Evolutionary conservation across 2,888 invertebrate genomes (phyloP).

Genomic region (Hydriomena furcata): DNA sequence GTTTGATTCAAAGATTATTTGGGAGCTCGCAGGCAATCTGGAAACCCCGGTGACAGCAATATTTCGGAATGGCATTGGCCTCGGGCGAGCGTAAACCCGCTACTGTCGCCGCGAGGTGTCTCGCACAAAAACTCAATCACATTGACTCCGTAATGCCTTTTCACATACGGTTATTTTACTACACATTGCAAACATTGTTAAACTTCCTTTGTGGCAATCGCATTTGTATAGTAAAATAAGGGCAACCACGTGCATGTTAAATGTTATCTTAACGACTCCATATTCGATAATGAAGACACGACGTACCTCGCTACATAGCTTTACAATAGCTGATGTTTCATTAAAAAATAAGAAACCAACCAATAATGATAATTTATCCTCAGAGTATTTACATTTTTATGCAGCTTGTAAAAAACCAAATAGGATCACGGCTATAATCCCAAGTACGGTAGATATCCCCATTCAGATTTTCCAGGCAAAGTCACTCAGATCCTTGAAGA

Average conservation of each 20-base stretch:
- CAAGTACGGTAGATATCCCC: no score
- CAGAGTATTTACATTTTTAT: no score
- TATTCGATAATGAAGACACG: slow-evolving; percentile 22
- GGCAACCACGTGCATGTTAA: no score
- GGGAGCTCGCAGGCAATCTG: slow-evolving; percentile 51
- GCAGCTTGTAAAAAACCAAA: no score
- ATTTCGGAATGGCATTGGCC: slow-evolving; percentile 50
- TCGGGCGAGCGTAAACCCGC: slow-evolving; percentile 20
- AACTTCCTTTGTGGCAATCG: no score
- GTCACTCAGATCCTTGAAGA: no score
- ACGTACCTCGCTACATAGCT: slow-evolving; percentile 15
- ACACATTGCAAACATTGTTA: no score
- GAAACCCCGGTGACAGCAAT: slow-evolving; percentile 64
- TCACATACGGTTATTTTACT: no score
- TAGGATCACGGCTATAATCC: no score
- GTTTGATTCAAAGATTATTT: slow-evolving; percentile 69
- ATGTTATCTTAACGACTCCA: slow-evolving; percentile 22
- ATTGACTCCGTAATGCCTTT: slow-evolving; percentile 31
- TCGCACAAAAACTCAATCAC: slow-evolving; percentile 59
- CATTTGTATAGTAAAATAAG: no score
- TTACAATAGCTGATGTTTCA: slow-evolving; percentile 16
- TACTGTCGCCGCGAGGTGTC: slow-evolving; percentile 58
- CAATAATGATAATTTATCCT: neutral
- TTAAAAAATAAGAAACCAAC: neutral
- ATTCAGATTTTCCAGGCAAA: no score